Base-by-base conservation (phyloP, 2,888 invertebrate genomes). In the Machimus atricapillus region DNA sequence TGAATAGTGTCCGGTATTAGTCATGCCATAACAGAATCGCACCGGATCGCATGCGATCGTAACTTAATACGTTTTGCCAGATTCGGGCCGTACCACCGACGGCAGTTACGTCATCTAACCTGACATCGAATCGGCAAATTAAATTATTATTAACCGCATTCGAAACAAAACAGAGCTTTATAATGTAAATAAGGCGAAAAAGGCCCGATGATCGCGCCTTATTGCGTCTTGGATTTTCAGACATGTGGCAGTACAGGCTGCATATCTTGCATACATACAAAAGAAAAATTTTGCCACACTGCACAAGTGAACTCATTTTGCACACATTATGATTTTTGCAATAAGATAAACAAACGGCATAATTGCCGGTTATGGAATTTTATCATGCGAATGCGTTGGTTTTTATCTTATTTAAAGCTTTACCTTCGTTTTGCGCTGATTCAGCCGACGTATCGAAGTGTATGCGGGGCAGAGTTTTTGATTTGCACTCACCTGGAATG, bases 401-500 rank as follows among this genome's bases (percentile, higher is more conserved):
- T 82, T 82, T 40, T 31, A 31, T 85, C 85, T 66, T 79, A 31
- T 14, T 46, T 14, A 31, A 73, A 73, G 46, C 87, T 91, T 66
- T 92, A 92, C 92, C 92, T 92, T 92, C 92, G 90, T 91, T 91
- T 79, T 91, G 89, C 89, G 91, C 90, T 89, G 91, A 90, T 90
- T 92, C 92, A 89, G 91, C 90, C 83, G 92, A 90, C 89, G 91
- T 91, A 90, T 93, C 92, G 89, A 92, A 92, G 90, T 93, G 92
- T 89, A 92, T 92, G 90, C 92, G 92, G 89, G 93, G 93, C 91
- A 93, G 91, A 89, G 93, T 93, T 92, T 92, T 93, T 90, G 93
- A 92, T 90, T 92, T 93, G 91, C 91, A 93, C 93, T 93, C 93
- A 93, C 93, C 93, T 93, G 89, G 90, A 92, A 90, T 87, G 86